Evolutionary conservation across 2,888 invertebrate species (phyloP), one percentile per base, ranked within the genome.

Genomic region (Incurvaria masculella): DNA sequence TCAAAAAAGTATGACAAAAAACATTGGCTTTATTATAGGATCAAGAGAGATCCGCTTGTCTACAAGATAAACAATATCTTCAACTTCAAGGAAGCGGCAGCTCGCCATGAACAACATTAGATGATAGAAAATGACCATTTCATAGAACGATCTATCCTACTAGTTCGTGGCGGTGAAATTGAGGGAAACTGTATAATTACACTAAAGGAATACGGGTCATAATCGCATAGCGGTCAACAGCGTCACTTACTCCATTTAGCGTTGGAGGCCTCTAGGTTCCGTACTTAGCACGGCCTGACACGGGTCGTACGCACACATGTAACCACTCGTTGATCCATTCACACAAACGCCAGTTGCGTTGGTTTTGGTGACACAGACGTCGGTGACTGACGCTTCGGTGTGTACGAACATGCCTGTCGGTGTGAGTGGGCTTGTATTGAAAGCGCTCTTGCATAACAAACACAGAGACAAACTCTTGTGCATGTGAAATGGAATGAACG

Each of bases 231-330:
- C 8, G 33, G 14, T n/a, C 11, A 8, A 8, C 11, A 42, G 48
- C 45, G 47, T 17, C 46, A 49, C 56, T 60, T 69, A 57, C 49
- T 57, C 55, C 64, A 57, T 65, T 70, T 55, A 49, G 49, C 54
- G 57, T 53, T 56, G 56, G 46, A 33, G 33, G 11, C 4, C 11
- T n/a, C 14, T 14, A 52, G 57, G 61, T 64, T 66, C 64, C 72
- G 76, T 76, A 67, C 76, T 73, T 62, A 71, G 75, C 64, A 75
- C 76, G 59, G 74, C 55, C 65, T 76, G 76, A 72, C 62, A 76
- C 75, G 66, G 65, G 59, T 53, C 59, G 54, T 54, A 47, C 54
- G 59, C 68, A 65, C 71, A 72, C 72, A 65, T 63, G 69, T 67
- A 70, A 60, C 8, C 14, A 33, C 23, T 23, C 23, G 33, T 14